These are phyloP conservation scores for Ptychadena robeensis DNA, from an alignment of 2,797 vertebrate genomes.

Conservation along the genomic window DNA sequence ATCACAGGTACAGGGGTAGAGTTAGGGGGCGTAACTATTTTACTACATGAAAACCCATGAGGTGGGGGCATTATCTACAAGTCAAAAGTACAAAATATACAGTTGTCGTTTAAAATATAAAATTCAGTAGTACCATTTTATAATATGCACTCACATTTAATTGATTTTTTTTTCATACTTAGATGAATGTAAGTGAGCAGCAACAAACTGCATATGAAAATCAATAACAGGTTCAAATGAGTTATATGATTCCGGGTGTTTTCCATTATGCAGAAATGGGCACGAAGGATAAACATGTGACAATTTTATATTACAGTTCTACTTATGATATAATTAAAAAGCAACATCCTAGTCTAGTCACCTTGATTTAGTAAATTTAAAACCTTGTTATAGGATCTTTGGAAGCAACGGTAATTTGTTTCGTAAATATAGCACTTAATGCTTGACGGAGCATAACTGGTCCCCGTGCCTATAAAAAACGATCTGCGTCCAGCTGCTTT, in stretches of 20 bases:
- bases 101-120: too few species aligned
- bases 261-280: conserved; percentile 12
- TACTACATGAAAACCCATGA: too few species aligned
- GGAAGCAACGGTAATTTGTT: neutral
- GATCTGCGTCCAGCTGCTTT: conserved; percentile 1
- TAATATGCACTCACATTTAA: too few species aligned
- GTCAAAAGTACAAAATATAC: too few species aligned
- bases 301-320: neutral
- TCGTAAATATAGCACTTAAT: conserved; percentile 21
- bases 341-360: neutral
- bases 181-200: too few species aligned
- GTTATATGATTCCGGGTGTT: conserved; percentile 1
- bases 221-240: conserved; percentile 20
- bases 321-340: neutral
- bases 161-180: too few species aligned
- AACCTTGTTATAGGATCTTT: neutral
- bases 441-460: conserved; percentile 16
- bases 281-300: conserved; percentile 9
- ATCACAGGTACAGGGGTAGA: too few species aligned
- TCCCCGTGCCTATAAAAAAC: conserved; percentile 8
- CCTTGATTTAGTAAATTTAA: neutral
- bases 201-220: neutral
- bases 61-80: too few species aligned
- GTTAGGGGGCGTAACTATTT: too few species aligned
- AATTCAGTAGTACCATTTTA: too few species aligned